These are phyloP conservation scores for Brienomyrus brachyistius DNA, from an alignment of 2,113 vertebrate species.

Conservation along the genomic window DNA sequence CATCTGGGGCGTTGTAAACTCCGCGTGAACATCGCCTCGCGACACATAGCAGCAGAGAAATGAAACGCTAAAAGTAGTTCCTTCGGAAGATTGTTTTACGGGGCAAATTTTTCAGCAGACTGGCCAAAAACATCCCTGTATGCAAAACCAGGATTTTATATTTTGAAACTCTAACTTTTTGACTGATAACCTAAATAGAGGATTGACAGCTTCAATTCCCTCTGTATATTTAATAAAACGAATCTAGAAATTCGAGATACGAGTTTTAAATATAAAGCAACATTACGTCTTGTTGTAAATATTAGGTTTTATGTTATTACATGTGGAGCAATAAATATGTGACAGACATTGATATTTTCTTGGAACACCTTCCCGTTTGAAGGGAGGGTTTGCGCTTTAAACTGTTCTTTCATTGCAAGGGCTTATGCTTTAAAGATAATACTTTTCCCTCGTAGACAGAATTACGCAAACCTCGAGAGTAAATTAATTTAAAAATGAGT, in stretches of 20 bases:
- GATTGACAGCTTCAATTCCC: background rate
- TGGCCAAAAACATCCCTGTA: background rate
- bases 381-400: background rate
- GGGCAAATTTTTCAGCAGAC: background rate
- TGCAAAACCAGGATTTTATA: background rate
- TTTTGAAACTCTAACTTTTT: background rate
- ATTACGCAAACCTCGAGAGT: constrained; percentile 5
- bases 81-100: background rate
- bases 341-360: background rate
- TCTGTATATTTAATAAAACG: background rate
- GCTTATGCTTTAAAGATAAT: background rate
- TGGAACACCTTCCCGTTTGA: background rate
- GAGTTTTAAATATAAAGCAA: background rate
- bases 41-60: background rate
- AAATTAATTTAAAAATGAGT: background rate
- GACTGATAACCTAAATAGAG: background rate
- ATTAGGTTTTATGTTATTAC: background rate
- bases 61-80: background rate
- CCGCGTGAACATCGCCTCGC: background rate
- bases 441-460: background rate
- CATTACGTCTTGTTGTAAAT: background rate
- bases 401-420: background rate
- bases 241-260: background rate
- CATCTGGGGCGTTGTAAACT: background rate
- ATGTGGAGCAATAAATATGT: background rate